A percentile compares a stretch with the other conserved stretches of the same genome.
phyloP scores from a whole-genome alignment of 2,888 invertebrate genomes.

The Drosophila kambysellisi region DNA sequence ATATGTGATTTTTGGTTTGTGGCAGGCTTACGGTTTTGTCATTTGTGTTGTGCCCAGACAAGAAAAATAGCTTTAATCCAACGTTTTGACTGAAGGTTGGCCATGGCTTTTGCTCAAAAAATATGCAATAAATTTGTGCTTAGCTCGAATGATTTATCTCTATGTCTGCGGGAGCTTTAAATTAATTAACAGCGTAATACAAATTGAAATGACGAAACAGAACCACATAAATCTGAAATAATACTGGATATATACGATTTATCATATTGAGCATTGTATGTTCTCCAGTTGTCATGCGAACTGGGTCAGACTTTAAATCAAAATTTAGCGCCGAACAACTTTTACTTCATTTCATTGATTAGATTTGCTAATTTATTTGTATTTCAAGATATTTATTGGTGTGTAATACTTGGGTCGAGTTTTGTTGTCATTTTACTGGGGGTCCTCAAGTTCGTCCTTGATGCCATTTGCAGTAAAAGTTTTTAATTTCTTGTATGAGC shows the following conservation, averaged over 20 bases:
- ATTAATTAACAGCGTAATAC: slow-evolving; percentile 7
- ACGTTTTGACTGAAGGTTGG: slow-evolving; percentile 32
- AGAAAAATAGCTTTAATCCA: slow-evolving; percentile 43
- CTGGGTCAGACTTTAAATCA: neutral
- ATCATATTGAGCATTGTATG: neutral
- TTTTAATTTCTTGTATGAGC: slow-evolving; percentile 60
- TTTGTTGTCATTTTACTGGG: slow-evolving; percentile 33
- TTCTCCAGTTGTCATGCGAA: neutral
- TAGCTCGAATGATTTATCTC: slow-evolving; percentile 2
- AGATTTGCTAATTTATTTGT: neutral
- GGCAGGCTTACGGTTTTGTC: slow-evolving; percentile 34
- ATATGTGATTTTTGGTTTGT: slow-evolving; percentile 74
- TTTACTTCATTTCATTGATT: neutral
- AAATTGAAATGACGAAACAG: neutral
- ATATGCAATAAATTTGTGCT: slow-evolving; percentile 8
- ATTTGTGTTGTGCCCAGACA: slow-evolving; percentile 33
- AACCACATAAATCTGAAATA: slow-evolving; percentile 10
- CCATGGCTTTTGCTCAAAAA: slow-evolving; percentile 8
- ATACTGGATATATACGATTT: neutral
- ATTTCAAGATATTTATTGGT: slow-evolving; percentile 8
- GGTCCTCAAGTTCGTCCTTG: slow-evolving; percentile 48
- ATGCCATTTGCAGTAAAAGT: slow-evolving; percentile 64
- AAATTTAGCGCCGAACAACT: neutral
- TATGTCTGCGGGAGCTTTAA: neutral
- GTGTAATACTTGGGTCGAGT: slow-evolving; percentile 23